Evolutionary conservation across 92 coral and sea anemone genomes (phyloP).

Genomic region (Anthopleura xanthogrammica): DNA sequence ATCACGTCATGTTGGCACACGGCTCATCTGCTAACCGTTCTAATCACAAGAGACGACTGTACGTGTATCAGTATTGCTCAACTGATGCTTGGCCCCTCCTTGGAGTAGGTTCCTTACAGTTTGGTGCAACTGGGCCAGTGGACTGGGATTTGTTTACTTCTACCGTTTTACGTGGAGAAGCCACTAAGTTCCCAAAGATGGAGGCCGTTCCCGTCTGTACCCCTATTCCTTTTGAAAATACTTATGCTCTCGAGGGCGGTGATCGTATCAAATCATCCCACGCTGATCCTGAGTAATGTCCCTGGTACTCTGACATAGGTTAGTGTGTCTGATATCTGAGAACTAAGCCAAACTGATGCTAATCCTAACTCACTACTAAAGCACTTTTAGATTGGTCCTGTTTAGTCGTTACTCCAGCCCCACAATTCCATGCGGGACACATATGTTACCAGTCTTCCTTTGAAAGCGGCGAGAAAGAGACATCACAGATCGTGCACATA

Average conservation of each 20-base stretch:
- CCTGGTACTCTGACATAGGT: neutral
- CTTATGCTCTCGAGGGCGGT: conserved; percentile 14
- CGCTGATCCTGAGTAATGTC: conserved; percentile 2
- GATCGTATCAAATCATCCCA: conserved; percentile 28
- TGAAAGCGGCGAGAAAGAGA: too few species aligned
- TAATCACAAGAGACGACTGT: conserved; percentile 35
- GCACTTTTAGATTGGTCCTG: too few species aligned
- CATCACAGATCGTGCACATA: too few species aligned
- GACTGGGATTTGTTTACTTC: conserved; percentile 42
- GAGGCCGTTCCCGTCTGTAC: conserved; percentile 22
- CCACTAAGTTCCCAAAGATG: conserved; percentile 29
- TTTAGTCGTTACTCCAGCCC: too few species aligned
- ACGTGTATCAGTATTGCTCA: conserved; percentile 26
- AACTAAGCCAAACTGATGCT: too few species aligned
- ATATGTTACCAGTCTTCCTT: too few species aligned
- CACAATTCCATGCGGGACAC: too few species aligned
- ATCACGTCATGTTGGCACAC: conserved; percentile 52
- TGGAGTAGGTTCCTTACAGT: conserved; percentile 26
- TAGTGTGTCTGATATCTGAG: too few species aligned
- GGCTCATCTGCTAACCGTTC: conserved; percentile 51
- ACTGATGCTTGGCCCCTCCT: conserved; percentile 44
- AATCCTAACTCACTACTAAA: too few species aligned
- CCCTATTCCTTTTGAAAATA: conserved; percentile 36
- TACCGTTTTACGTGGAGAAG: conserved; percentile 25
- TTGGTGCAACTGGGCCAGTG: conserved; percentile 31